Conservation (phyloP, 2,888 invertebrate species). For the Eupsilia transversa region DNA sequence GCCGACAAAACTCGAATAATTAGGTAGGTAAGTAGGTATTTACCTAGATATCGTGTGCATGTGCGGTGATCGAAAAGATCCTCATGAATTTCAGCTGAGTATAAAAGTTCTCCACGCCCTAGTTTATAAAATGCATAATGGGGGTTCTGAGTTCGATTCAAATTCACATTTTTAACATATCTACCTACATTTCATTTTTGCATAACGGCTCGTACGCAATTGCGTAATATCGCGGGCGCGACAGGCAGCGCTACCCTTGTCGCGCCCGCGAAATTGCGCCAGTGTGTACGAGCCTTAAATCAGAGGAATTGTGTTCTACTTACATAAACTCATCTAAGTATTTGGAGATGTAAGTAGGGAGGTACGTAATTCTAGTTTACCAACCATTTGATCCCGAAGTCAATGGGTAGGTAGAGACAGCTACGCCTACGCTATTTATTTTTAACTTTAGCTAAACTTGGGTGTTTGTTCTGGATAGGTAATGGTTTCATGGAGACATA, state of each 20-base stretch:
- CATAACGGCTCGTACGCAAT: too few species aligned
- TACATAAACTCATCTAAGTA: background rate
- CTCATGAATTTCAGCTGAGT: background rate
- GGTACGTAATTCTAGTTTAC: slow-evolving; percentile 6
- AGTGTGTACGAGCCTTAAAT: too few species aligned
- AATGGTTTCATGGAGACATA: too few species aligned
- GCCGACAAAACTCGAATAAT: slow-evolving; percentile 1
- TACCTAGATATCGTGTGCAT: background rate
- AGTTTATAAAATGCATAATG: background rate
- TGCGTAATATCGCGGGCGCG: too few species aligned
- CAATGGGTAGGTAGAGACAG: too few species aligned
- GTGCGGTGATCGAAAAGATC: background rate
- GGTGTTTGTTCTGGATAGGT: slow-evolving; percentile 24
- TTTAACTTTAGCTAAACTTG: slow-evolving; percentile 42
- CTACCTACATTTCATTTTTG: background rate
- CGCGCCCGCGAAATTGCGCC: too few species aligned
- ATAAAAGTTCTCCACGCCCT: background rate
- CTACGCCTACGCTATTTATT: slow-evolving; percentile 45
- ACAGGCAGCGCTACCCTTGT: too few species aligned
- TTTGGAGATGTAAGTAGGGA: background rate
- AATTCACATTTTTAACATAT: background rate
- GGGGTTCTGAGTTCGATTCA: background rate
- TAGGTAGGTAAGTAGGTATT: background rate
- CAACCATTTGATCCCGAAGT: slow-evolving; percentile 28
- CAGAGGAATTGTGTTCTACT: background rate